Evolutionary conservation across 2,113 vertebrate genomes (phyloP).

Genomic region (Jaculus jaculus): DNA sequence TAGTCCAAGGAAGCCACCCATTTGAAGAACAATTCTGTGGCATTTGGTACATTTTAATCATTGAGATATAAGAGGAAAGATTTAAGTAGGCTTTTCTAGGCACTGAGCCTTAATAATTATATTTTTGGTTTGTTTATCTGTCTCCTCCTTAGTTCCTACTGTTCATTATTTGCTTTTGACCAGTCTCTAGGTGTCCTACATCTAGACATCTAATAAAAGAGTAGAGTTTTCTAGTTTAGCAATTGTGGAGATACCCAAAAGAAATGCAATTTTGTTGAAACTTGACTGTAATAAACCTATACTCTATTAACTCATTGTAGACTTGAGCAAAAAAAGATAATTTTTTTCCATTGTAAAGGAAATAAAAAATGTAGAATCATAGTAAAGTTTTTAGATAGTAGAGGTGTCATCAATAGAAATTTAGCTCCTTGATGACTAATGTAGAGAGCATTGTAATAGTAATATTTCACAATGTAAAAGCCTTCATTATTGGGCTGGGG

Average conservation of each 20-base stretch:
- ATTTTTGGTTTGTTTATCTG: not conserved
- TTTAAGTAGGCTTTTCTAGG: not conserved
- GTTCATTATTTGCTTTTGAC: not conserved
- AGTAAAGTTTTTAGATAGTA: not conserved
- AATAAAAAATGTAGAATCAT: not conserved
- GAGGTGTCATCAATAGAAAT: not conserved
- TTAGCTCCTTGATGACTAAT: not conserved
- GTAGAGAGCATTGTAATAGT: not conserved
- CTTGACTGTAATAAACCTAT: not conserved
- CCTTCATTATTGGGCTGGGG: not conserved
- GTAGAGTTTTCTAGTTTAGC: not conserved
- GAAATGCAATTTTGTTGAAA: not conserved
- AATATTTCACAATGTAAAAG: slow-evolving; percentile 11
- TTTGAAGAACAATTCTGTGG: slow-evolving; percentile 12
- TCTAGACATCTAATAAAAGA: not conserved
- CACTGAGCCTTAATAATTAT: not conserved
- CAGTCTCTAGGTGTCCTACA: not conserved
- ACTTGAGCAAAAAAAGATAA: not conserved
- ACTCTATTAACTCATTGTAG: slow-evolving; percentile 1
- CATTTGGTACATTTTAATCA: not conserved
- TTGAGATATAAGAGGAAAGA: not conserved
- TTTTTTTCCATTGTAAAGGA: not conserved
- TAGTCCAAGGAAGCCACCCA: not conserved
- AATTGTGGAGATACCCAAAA: not conserved
- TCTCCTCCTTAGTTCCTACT: not conserved